A percentile compares a stretch with the other conserved stretches of the same genome.
Evolutionary conservation across 2,113 vertebrate genomes (phyloP).

Genomic region (Vimba vimba): DNA sequence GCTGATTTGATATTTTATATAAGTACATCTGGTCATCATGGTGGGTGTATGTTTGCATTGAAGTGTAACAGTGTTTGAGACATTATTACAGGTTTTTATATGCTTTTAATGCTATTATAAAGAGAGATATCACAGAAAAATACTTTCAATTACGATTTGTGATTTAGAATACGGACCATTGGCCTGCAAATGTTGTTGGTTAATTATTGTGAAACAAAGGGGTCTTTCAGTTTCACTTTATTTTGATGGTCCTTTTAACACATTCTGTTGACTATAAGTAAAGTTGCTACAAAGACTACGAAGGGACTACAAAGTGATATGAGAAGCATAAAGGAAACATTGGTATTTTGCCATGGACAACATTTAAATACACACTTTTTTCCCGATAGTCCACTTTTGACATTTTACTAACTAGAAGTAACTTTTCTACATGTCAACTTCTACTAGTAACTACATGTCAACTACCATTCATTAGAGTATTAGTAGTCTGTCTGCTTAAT

Average conservation of each 20-base stretch:
- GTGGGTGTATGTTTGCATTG: conserved; percentile 13
- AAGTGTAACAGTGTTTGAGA: background rate
- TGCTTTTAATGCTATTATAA: background rate
- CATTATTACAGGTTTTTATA: background rate
- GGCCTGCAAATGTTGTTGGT: background rate
- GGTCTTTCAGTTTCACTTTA: background rate
- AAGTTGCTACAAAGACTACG: too few relatives aligned
- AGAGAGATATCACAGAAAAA: background rate
- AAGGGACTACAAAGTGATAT: background rate
- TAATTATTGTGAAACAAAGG: background rate
- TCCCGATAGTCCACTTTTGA: too few relatives aligned
- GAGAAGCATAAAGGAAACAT: background rate
- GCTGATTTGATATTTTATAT: conserved; percentile 15
- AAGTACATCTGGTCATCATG: conserved; percentile 21
- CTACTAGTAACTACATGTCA: too few relatives aligned
- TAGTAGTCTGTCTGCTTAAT: too few relatives aligned
- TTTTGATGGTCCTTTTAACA: too few relatives aligned
- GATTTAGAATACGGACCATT: background rate
- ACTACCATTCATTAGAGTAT: too few relatives aligned
- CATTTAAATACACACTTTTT: background rate
- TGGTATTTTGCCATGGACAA: background rate
- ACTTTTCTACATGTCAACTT: too few relatives aligned
- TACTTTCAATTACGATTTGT: background rate
- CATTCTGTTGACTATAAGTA: too few relatives aligned
- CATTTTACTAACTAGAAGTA: too few relatives aligned